Percentiles rank a stretch among this genome's conserved stretches.
phyloP scores from a whole-genome alignment of 1,140 invertebrate genomes.

The Aricia agestis region DNA sequence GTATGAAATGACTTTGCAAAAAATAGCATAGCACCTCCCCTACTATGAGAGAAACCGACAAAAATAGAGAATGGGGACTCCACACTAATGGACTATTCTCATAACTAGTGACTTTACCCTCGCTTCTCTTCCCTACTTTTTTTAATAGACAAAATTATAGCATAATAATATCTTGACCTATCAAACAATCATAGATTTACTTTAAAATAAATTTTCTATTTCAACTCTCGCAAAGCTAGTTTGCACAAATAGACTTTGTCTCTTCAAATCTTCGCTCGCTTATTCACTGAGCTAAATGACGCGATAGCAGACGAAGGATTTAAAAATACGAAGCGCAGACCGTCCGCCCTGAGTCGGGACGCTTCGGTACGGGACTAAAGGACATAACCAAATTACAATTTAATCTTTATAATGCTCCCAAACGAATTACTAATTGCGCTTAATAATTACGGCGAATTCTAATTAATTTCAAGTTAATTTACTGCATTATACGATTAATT shows the following conservation, averaged over 20 bases:
- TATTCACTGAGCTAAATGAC: background rate
- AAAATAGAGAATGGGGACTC: too few species aligned
- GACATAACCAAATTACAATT: slow-evolving; percentile 2
- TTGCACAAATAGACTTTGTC: background rate
- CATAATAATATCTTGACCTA: background rate
- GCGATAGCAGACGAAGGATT: background rate
- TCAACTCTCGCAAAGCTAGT: background rate
- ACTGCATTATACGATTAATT: background rate
- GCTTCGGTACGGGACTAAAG: background rate
- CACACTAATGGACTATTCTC: too few species aligned
- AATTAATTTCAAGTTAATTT: slow-evolving; percentile 11
- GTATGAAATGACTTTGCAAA: too few species aligned
- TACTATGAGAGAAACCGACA: too few species aligned
- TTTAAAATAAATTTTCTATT: too few species aligned
- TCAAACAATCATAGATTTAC: background rate
- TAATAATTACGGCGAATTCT: slow-evolving; percentile 1
- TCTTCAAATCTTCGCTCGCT: background rate
- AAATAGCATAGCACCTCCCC: too few species aligned
- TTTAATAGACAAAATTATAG: too few species aligned
- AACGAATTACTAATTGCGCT: slow-evolving; percentile 1
- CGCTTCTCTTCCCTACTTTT: too few species aligned
- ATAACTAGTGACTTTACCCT: too few species aligned
- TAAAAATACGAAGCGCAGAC: background rate
- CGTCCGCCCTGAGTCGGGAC: too few species aligned
- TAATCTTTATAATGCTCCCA: slow-evolving; percentile 8